phyloP scores from a whole-genome alignment of 2,888 invertebrate genomes.

The Hydropsyche betteni region DNA sequence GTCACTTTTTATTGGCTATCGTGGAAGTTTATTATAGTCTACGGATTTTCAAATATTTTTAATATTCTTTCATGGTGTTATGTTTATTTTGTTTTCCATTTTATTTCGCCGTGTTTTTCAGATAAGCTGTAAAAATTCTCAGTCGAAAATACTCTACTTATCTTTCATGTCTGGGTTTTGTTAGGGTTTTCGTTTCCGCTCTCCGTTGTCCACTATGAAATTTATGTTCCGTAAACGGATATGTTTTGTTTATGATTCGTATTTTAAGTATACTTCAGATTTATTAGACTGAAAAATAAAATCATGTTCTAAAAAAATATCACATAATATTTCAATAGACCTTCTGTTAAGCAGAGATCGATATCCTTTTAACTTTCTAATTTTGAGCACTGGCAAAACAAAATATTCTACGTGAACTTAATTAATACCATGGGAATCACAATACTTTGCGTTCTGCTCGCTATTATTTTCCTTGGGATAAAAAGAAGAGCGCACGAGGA shows the following conservation, averaged over 20 bases:
- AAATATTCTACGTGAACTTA: conserved; percentile 19
- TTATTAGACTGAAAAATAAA: no score
- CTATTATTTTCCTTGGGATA: not conserved
- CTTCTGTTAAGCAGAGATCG: no score
- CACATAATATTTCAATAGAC: no score
- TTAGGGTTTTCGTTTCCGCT: conserved; percentile 18
- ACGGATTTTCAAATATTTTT: no score
- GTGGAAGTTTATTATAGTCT: no score
- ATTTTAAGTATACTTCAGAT: no score
- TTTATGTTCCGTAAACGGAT: conserved; percentile 25
- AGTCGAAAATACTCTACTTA: no score
- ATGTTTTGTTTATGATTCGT: conserved; percentile 23
- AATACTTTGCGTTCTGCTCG: not conserved
- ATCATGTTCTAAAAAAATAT: no score
- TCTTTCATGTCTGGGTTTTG: conserved; percentile 11
- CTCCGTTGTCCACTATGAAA: conserved; percentile 2
- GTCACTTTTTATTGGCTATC: no score
- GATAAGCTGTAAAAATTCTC: conserved; percentile 7
- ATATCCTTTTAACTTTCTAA: not conserved
- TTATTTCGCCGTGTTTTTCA: not conserved
- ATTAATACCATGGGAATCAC: conserved; percentile 19
- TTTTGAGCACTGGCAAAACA: not conserved
- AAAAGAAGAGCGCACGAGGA: conserved; percentile 2
- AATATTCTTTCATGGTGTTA: no score
- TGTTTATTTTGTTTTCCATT: not conserved